Percentiles rank a stretch among this genome's conserved stretches.
Evolutionary conservation across 2,888 invertebrate species (phyloP).

Genomic region (Phengaris alcon): DNA sequence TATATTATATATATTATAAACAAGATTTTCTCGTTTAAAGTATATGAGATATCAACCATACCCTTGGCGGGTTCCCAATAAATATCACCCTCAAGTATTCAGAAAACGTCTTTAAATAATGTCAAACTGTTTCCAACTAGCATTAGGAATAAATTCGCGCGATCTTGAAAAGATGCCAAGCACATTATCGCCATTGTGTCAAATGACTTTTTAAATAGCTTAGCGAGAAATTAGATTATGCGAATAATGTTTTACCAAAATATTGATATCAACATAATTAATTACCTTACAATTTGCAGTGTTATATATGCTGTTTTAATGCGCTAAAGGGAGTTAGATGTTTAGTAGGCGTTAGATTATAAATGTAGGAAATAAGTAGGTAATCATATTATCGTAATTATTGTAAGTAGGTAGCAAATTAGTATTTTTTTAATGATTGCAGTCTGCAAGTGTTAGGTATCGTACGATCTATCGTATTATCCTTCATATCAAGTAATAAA

Average conservation of each 20-base stretch:
- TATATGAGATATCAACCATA: constrained; percentile 16
- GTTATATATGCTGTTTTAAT: not conserved
- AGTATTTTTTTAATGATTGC: too few species aligned
- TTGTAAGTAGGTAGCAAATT: too few species aligned
- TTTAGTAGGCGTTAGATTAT: too few species aligned
- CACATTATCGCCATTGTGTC: constrained; percentile 33
- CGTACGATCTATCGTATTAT: too few species aligned
- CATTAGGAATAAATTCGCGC: constrained; percentile 35
- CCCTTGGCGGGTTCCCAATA: constrained; percentile 34
- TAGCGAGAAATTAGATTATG: constrained; percentile 10
- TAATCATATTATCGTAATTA: too few species aligned
- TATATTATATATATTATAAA: too few species aligned
- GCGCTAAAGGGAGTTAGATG: not conserved
- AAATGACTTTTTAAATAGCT: constrained; percentile 21
- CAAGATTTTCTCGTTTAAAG: too few species aligned
- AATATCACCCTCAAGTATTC: constrained; percentile 33
- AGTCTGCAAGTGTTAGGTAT: too few species aligned
- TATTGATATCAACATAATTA: constrained; percentile 3
- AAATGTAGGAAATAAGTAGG: too few species aligned
- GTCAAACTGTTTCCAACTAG: constrained; percentile 31
- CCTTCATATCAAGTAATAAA: too few species aligned
- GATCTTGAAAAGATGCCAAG: constrained; percentile 35
- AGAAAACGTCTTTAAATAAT: constrained; percentile 31
- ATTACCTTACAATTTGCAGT: too few species aligned
- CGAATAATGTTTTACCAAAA: not conserved